These are phyloP conservation scores for Euleptes europaea DNA, from an alignment of 2,113 vertebrate species.

Conservation along the genomic window DNA sequence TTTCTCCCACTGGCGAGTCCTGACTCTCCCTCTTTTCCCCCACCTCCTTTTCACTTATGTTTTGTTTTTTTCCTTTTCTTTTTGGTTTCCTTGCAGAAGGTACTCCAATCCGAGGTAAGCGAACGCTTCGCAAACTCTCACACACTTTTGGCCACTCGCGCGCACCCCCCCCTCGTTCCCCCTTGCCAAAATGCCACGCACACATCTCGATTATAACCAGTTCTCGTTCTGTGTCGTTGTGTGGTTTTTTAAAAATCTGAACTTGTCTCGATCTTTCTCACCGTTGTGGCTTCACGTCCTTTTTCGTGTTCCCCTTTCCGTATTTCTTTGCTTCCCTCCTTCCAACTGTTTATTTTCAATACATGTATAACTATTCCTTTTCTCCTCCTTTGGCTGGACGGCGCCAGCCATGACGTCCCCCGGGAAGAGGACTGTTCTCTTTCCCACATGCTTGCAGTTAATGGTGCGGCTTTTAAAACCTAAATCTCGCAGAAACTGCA, in stretches of 20 bases:
- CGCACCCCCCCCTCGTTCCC: constrained; percentile 15
- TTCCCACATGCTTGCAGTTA: constrained; percentile 45
- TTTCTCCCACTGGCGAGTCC: constrained; percentile 60
- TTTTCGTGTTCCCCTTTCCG: constrained; percentile 32
- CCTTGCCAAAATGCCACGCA: constrained; percentile 30
- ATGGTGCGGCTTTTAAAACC: constrained; percentile 54
- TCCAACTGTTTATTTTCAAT: constrained; percentile 59
- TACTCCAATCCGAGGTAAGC: constrained; percentile 99
- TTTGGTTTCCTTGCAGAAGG: constrained; percentile 91
- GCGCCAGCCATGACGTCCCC: constrained; percentile 34
- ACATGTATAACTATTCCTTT: constrained; percentile 47
- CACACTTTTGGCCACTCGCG: constrained; percentile 39
- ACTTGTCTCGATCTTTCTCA: constrained; percentile 19
- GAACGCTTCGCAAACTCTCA: constrained; percentile 37
- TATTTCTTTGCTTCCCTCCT: constrained; percentile 41
- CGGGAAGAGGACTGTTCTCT: not conserved
- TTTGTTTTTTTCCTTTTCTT: constrained; percentile 47
- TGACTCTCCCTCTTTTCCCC: constrained; percentile 62
- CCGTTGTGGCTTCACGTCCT: constrained; percentile 40
- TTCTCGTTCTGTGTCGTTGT: constrained; percentile 52
- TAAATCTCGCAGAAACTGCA: constrained; percentile 43
- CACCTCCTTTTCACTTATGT: constrained; percentile 60
- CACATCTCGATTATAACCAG: constrained; percentile 49
- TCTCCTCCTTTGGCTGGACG: constrained; percentile 62
- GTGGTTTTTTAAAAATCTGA: constrained; percentile 29